Evolutionary conservation across 92 coral and sea anemone species (phyloP).

Genomic region (Heliopora coerulea): DNA sequence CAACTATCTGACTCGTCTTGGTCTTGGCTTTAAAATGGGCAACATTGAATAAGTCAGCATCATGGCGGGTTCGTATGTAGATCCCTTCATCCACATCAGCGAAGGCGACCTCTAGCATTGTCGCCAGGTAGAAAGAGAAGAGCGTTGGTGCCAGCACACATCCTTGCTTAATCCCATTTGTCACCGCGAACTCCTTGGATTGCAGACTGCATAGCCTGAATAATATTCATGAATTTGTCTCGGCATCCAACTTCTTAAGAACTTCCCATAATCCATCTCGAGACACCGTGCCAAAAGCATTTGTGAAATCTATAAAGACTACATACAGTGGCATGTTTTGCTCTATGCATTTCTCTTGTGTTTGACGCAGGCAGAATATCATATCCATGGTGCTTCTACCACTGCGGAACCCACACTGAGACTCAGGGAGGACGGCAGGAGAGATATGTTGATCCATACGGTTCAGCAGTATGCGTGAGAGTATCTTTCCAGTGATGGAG

Average conservation of each 20-base stretch:
- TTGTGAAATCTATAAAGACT: conserved; percentile 12
- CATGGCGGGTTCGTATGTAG: no score
- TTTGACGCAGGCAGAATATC: conserved; percentile 32
- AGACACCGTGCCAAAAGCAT: no score
- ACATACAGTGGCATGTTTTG: neutral
- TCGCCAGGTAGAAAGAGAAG: neutral
- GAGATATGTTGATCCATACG: neutral
- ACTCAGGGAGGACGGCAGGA: neutral
- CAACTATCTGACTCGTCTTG: no score
- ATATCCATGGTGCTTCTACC: conserved; percentile 19
- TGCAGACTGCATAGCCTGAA: neutral
- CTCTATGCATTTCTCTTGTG: conserved; percentile 26
- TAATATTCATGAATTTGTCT: neutral
- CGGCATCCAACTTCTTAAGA: neutral
- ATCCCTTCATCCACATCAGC: conserved; percentile 2
- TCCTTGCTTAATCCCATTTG: no score
- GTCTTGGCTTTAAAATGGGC: no score
- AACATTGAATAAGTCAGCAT: no score
- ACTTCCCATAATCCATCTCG: neutral
- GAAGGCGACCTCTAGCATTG: no score
- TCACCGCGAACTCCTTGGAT: no score
- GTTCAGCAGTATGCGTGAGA: neutral
- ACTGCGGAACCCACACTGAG: conserved; percentile 36
- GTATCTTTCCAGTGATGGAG: conserved; percentile 2
- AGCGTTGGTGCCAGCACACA: no score